These are phyloP conservation scores for Eolophus roseicapilla DNA, from an alignment of 2,113 vertebrate genomes.

Conservation along the genomic window DNA sequence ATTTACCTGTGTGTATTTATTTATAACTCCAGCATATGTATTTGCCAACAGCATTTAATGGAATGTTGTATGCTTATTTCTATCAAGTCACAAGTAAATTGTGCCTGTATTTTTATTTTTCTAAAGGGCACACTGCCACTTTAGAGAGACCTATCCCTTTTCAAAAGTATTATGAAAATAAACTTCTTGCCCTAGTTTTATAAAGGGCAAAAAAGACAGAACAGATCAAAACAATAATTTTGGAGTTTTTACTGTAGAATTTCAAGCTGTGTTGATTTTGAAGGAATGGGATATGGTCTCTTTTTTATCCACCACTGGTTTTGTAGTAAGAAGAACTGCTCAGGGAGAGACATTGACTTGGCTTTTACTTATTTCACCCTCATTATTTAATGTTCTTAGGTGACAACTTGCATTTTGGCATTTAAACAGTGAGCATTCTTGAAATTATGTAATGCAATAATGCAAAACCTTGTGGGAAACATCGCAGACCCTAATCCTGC, in stretches of 20 bases:
- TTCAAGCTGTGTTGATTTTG: neutral
- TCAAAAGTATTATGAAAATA: conserved; percentile 1
- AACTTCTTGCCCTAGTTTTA: conserved; percentile 10
- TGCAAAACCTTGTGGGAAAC: conserved; percentile 68
- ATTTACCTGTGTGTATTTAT: neutral
- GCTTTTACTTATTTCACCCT: conserved; percentile 74
- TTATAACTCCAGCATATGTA: neutral
- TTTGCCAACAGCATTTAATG: neutral
- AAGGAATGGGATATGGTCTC: conserved; percentile 76
- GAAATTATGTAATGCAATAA: conserved; percentile 69
- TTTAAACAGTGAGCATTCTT: conserved; percentile 45
- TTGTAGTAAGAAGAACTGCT: conserved; percentile 35
- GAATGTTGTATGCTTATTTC: neutral
- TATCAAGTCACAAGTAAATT: conserved; percentile 83
- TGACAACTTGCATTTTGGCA: neutral
- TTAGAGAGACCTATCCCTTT: conserved; percentile 77
- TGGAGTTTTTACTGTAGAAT: neutral
- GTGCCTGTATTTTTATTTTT: conserved; percentile 69
- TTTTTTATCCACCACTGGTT: conserved; percentile 44
- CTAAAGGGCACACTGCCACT: conserved; percentile 70
- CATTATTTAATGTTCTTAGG: conserved; percentile 70
- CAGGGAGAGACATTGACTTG: conserved; percentile 28
- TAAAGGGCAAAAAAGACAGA: neutral
- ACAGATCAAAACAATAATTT: neutral
- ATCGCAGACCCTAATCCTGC: neutral